These are phyloP conservation scores for Zaprionus ornatus DNA, from an alignment of 1,140 invertebrate species.

Conservation along the genomic window DNA sequence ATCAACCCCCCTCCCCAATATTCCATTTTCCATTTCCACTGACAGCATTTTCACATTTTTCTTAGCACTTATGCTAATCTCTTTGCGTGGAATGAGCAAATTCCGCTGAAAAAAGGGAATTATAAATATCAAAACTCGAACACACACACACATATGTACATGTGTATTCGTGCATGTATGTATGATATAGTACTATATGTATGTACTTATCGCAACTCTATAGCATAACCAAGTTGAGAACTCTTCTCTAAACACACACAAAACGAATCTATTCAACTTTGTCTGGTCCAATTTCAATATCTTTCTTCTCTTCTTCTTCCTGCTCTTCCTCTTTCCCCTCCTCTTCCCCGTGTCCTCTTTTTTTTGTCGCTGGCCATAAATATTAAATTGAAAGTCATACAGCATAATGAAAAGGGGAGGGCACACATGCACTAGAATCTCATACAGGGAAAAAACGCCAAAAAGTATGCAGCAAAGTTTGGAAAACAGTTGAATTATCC, in stretches of 20 bases:
- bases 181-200: not conserved
- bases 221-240: too few species aligned
- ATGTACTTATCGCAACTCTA: not conserved
- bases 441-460: not conserved
- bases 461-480: conserved; percentile 31
- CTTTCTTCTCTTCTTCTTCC: not conserved
- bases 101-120: not conserved
- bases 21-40: conserved; percentile 4
- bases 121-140: not conserved
- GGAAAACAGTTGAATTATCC: conserved; percentile 27
- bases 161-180: not conserved
- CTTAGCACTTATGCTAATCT: conserved; percentile 15
- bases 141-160: too few species aligned
- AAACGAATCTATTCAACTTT: not conserved
- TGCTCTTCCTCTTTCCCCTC: not conserved
- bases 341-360: not conserved
- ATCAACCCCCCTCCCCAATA: not conserved
- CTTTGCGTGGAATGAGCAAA: not conserved
- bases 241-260: not conserved
- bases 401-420: conserved; percentile 2
- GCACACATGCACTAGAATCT: conserved; percentile 6
- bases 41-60: conserved; percentile 11
- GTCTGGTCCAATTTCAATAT: not conserved
- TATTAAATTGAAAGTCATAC: conserved; percentile 19
- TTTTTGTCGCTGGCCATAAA: not conserved